These are phyloP conservation scores for Buteo buteo DNA, from an alignment of 2,113 vertebrate genomes.

Conservation along the genomic window DNA sequence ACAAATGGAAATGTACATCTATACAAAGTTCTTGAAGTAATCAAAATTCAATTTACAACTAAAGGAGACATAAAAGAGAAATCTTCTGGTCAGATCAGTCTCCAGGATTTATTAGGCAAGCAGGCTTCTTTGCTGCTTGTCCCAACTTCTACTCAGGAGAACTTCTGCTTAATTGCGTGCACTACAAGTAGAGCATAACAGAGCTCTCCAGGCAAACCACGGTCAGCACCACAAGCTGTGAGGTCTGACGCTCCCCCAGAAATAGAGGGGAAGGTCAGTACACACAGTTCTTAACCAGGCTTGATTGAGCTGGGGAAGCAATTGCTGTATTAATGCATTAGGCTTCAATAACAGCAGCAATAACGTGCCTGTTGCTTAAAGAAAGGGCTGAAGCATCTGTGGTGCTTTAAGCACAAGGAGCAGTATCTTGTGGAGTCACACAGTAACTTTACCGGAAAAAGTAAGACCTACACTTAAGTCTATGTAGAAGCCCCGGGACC, in stretches of 20 bases:
- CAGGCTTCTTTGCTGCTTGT: neutral
- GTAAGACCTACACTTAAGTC: neutral
- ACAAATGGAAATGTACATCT: neutral
- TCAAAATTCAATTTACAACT: neutral
- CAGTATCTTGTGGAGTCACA: neutral
- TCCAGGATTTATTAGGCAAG: neutral
- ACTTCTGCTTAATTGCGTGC: neutral
- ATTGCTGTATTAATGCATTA: neutral
- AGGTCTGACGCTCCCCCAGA: neutral
- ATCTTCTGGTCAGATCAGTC: neutral
- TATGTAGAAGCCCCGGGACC: neutral
- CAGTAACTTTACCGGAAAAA: neutral
- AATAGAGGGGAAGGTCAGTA: neutral
- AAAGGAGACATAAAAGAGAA: neutral
- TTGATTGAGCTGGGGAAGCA: accelerated
- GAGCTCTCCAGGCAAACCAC: neutral
- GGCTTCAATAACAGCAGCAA: accelerated
- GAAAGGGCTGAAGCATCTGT: neutral
- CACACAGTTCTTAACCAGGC: neutral
- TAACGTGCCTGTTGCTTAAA: neutral
- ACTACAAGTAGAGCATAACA: neutral
- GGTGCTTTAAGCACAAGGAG: neutral
- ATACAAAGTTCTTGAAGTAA: neutral
- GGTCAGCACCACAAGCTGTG: neutral
- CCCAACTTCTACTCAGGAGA: neutral